Evolutionary conservation across 2,113 vertebrate species (phyloP).

Genomic region (Tringa solitaria): DNA sequence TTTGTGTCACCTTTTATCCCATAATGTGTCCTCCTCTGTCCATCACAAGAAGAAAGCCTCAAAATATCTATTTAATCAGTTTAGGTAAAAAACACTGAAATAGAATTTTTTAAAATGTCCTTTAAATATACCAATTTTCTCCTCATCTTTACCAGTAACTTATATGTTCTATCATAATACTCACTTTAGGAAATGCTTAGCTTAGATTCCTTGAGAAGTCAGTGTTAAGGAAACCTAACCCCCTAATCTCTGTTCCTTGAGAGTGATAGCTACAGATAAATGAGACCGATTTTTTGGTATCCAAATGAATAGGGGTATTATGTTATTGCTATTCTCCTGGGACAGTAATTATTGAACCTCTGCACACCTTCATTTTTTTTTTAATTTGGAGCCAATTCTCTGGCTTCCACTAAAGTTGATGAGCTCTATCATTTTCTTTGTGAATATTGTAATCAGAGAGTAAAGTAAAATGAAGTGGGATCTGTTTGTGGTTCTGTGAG

Average conservation of each 20-base stretch:
- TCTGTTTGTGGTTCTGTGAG: neutral
- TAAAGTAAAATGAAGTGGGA: neutral
- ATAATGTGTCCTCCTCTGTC: neutral
- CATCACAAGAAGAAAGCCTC: neutral
- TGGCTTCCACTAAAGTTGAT: neutral
- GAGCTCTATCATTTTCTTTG: neutral
- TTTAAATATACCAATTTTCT: neutral
- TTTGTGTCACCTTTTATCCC: neutral
- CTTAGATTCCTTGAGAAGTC: neutral
- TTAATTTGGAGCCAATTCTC: neutral
- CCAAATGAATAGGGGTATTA: neutral
- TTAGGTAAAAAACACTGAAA: neutral
- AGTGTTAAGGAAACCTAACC: neutral
- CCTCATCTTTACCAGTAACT: neutral
- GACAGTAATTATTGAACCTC: neutral
- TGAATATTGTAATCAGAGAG: neutral
- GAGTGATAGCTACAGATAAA: neutral
- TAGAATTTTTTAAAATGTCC: neutral
- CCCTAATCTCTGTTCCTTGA: neutral
- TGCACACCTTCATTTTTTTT: neutral
- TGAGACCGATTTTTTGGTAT: neutral
- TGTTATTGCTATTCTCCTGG: neutral
- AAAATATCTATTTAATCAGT: neutral
- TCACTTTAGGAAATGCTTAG: neutral
- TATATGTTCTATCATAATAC: neutral